Conservation (phyloP, 2,797 vertebrate species). For the Melanogrammus aeglefinus region DNA sequence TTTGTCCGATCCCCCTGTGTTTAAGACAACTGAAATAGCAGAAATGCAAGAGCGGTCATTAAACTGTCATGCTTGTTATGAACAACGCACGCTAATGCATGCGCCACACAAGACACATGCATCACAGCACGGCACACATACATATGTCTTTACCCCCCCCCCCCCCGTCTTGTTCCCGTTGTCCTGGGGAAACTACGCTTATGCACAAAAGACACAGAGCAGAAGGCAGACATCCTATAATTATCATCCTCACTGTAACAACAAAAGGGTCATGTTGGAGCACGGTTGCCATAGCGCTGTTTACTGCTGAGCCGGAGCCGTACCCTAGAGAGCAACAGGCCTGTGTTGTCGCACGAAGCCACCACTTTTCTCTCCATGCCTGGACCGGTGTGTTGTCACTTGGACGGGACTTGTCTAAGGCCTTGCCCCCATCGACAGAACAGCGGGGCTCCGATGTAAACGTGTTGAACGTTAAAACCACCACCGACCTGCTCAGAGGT, state of each 20-base stretch:
- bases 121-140: not conserved
- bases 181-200: conserved; percentile 46
- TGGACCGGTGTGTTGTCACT: conserved; percentile 38
- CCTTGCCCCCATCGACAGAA: conserved; percentile 53
- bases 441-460: conserved; percentile 46
- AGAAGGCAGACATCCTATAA: conserved; percentile 43
- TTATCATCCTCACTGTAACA: conserved; percentile 48
- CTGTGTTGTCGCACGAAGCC: conserved; percentile 34
- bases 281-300: conserved; percentile 59
- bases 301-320: conserved; percentile 20
- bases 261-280: conserved; percentile 37
- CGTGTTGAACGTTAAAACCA: conserved; percentile 33
- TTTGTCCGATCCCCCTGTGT: not conserved
- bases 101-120: not conserved
- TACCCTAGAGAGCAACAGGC: conserved; percentile 20
- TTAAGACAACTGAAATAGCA: not conserved
- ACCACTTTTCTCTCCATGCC: conserved; percentile 32
- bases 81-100: not conserved
- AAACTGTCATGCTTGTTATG: not conserved
- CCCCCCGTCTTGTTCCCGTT: conserved; percentile 42
- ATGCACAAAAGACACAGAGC: conserved; percentile 39
- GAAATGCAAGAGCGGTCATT: not conserved
- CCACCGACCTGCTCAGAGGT: conserved; percentile 30
- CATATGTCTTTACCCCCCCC: conserved; percentile 9
- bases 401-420: conserved; percentile 24